Evolutionary conservation across 2,113 vertebrate species (phyloP).

Genomic region (Fregata magnificens): DNA sequence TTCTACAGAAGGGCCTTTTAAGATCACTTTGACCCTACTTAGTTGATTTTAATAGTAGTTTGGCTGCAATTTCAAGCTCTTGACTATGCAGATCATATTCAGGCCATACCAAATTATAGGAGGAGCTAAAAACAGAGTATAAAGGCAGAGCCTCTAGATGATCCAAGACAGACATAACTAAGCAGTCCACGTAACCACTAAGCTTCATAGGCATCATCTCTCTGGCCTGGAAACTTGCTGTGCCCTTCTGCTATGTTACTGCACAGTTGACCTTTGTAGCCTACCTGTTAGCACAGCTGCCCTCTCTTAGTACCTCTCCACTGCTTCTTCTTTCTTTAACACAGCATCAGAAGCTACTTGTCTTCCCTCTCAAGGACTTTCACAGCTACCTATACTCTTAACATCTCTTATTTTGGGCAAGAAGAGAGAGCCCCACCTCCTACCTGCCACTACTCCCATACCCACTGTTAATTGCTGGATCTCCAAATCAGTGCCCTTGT

Average conservation of each 20-base stretch:
- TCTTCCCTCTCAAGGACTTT: background rate
- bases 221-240: background rate
- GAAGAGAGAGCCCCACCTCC: background rate
- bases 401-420: background rate
- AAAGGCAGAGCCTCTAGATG: background rate
- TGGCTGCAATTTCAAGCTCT: background rate
- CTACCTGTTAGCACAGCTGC: background rate
- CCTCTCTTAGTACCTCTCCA: background rate
- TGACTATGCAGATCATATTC: background rate
- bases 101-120: background rate
- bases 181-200: background rate
- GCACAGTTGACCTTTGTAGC: background rate
- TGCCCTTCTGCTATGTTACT: background rate
- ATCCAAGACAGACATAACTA: background rate
- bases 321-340: background rate
- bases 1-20: background rate
- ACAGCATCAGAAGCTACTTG: background rate
- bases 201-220: background rate
- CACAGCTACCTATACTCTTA: background rate
- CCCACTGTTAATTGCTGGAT: background rate
- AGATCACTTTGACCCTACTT: background rate
- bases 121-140: background rate
- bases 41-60: background rate
- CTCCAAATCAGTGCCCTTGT: background rate
- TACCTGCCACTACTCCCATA: background rate